Evolutionary conservation across 2,888 invertebrate genomes (phyloP).

Genomic region (Helicoverpa assulta): DNA sequence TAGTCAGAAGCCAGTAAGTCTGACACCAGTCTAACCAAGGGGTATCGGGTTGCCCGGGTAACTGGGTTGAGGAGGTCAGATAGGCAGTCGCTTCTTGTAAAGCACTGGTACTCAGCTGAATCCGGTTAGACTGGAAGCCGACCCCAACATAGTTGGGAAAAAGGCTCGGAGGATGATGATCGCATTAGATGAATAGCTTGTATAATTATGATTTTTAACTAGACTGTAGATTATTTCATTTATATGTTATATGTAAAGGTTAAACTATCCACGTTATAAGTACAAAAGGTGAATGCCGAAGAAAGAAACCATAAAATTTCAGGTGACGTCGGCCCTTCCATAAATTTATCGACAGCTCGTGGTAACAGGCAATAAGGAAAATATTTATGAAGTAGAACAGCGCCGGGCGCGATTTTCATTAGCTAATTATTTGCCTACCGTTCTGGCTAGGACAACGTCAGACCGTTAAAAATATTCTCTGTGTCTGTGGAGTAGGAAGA

Average conservation of each 20-base stretch:
- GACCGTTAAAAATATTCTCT: constrained; percentile 21
- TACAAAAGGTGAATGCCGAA: constrained; percentile 78
- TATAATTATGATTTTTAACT: neutral
- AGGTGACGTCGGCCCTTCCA: constrained; percentile 87
- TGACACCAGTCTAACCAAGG: too few species aligned
- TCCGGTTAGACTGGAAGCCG: too few species aligned
- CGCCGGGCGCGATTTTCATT: constrained; percentile 83
- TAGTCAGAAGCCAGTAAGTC: too few species aligned
- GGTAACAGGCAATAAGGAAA: constrained; percentile 88
- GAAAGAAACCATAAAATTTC: constrained; percentile 87
- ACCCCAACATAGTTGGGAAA: too few species aligned
- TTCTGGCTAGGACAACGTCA: constrained; percentile 46
- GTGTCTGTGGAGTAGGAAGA: constrained; percentile 4
- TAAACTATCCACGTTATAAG: constrained; percentile 74
- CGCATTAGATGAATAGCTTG: too few species aligned
- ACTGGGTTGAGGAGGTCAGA: too few species aligned
- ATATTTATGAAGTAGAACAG: constrained; percentile 88
- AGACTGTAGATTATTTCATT: neutral
- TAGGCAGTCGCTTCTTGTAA: too few species aligned
- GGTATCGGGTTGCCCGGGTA: too few species aligned
- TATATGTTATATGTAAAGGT: constrained; percentile 31
- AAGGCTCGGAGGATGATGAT: too few species aligned
- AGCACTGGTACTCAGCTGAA: too few species aligned
- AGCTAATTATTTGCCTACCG: constrained; percentile 82
- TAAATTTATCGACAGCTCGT: constrained; percentile 89